Evolutionary conservation across 2,888 invertebrate genomes (phyloP), one percentile per base, ranked within the genome.

Genomic region (Sipha maydis): DNA sequence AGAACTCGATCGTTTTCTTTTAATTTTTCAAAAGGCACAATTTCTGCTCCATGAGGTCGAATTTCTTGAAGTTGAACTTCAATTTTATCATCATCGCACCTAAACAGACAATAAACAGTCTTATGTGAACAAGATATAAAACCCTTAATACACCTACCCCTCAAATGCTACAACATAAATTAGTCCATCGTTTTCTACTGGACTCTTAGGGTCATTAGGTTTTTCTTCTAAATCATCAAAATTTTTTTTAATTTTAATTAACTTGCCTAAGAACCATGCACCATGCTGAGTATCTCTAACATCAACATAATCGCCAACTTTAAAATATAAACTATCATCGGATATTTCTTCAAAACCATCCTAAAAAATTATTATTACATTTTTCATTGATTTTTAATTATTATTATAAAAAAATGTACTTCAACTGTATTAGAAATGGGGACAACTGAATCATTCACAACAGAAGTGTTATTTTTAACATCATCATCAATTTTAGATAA

Each of bases 11-110:
- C 93, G 0, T 94, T 95, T 9, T 93, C 91, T 90, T 93, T 92
- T 41, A 96, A 91, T 85, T 95, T 93, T 3, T 92, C 91, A 21
- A 93, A 91, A 31, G 93, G 91, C 83, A 95, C 92, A 38, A 92
- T 92, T 54, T 92, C 93, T 90, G 93, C 92, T 0, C 96, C 94
- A 90, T 96, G 92, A 0, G 96, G 96, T 88, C 96, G 93, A 83
- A 97, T 93, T 89, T 93, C 93, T 77, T 93, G 92, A 90, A 78
- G 85, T 88, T 67, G 86, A 82, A 84, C 83, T 78, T 76, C 61
- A n/a, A 61, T 76, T 38, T 83, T 75, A 61, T 83, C 77, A 28
- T 90, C 90, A 89, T 21, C 7, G 28, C 89, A 90, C 76, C 91
- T 90, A 69, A 25, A 69, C 25, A 69, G n/a, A 28, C 25, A 25